Conservation (phyloP, 2,113 vertebrate genomes). For the Rhinichthys klamathensis region DNA sequence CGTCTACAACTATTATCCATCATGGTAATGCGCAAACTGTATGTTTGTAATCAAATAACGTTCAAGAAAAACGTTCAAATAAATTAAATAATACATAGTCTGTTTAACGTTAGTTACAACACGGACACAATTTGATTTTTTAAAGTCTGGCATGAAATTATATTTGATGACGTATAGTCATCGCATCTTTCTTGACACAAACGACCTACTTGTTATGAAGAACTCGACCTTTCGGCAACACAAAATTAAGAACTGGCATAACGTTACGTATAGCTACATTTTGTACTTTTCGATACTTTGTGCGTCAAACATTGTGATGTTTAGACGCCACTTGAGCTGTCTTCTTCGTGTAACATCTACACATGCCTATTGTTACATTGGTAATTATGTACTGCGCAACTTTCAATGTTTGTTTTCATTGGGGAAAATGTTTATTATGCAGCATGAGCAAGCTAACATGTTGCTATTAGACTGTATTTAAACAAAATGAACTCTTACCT, state of each 20-base stretch:
- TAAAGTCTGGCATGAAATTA: background rate
- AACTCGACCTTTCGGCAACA: background rate
- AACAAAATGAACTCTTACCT: constrained; percentile 58
- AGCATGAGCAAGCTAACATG: background rate
- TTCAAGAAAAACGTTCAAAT: background rate
- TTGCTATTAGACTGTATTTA: background rate
- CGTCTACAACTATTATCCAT: background rate
- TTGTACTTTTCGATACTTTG: background rate
- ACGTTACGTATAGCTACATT: background rate
- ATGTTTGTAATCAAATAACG: too few species aligned
- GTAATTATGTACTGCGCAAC: constrained; percentile 11
- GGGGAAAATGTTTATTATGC: background rate
- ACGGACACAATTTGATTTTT: background rate
- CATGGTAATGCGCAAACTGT: background rate
- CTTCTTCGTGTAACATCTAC: background rate
- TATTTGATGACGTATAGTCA: background rate
- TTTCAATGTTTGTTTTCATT: background rate
- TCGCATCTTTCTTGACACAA: background rate
- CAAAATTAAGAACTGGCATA: background rate
- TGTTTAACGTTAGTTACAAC: background rate
- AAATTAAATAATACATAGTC: background rate
- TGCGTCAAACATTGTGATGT: background rate
- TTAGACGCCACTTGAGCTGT: background rate
- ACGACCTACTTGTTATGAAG: background rate
- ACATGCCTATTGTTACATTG: background rate